Conservation (phyloP, 1,140 invertebrate genomes). For the Drosophila nebulosa region DNA sequence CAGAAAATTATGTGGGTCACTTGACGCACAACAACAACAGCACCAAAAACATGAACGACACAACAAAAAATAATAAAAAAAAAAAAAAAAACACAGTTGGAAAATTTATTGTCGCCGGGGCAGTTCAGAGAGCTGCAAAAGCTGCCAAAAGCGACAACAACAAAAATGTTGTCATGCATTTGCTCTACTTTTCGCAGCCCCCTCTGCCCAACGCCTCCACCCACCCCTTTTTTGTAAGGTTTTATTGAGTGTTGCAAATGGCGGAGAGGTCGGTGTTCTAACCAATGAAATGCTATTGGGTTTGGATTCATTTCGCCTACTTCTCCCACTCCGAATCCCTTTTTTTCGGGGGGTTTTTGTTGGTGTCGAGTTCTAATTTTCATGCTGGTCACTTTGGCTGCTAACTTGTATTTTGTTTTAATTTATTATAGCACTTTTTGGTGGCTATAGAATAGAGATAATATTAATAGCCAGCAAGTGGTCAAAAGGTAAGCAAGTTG, state of each 20-base stretch:
- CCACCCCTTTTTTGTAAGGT: background rate
- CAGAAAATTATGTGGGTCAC: conserved; percentile 40
- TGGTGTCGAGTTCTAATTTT: conserved; percentile 8
- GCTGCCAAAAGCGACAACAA: conserved; percentile 43
- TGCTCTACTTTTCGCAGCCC: conserved; percentile 34
- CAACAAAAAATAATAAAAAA: too few species aligned
- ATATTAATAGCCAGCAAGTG: conserved; percentile 54
- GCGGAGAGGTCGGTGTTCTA: background rate
- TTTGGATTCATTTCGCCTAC: background rate
- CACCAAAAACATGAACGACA: too few species aligned
- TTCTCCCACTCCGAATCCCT: background rate
- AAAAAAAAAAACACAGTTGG: conserved; percentile 18
- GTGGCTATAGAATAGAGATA: conserved; percentile 45
- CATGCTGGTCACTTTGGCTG: background rate
- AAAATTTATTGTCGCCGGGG: conserved; percentile 49
- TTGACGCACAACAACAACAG: conserved; percentile 41
- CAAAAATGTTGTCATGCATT: conserved; percentile 42
- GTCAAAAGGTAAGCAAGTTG: conserved; percentile 44
- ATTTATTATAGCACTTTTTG: conserved; percentile 57
- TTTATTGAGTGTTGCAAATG: conserved; percentile 33
- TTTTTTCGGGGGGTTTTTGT: background rate
- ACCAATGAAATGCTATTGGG: background rate
- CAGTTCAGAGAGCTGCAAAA: conserved; percentile 15
- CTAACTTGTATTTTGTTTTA: conserved; percentile 51
- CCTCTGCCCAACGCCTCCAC: background rate